Percentiles rank a stretch among this genome's conserved stretches.
Conservation (phyloP, 2,113 vertebrate species). For the Corythornis cristatus region DNA sequence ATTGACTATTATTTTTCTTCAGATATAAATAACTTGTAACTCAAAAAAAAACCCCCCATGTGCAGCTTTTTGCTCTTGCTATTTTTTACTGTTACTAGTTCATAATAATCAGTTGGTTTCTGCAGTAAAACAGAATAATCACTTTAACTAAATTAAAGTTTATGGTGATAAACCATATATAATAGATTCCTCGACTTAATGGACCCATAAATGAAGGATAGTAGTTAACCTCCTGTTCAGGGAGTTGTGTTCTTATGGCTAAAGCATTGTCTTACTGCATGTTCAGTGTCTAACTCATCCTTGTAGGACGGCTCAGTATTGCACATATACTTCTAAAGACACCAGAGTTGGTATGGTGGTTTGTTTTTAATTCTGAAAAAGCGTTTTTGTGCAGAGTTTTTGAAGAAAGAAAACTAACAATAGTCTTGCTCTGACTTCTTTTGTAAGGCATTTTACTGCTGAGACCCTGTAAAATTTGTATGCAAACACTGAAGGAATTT, state of each 20-base stretch:
- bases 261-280: neutral
- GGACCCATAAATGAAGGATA: neutral
- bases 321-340: neutral
- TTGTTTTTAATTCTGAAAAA: neutral
- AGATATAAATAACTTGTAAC: neutral
- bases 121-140: neutral
- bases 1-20: neutral
- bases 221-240: neutral
- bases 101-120: neutral
- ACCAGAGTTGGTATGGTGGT: neutral
- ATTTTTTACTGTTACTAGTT: neutral
- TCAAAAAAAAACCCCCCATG: neutral
- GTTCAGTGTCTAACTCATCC: neutral
- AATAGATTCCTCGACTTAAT: neutral
- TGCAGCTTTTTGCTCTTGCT: neutral
- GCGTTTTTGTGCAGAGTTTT: neutral
- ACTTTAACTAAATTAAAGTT: neutral
- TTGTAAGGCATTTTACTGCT: neutral
- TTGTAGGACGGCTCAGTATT: neutral
- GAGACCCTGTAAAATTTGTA: neutral
- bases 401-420: neutral
- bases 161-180: neutral
- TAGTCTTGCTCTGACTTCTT: neutral
- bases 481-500: neutral
- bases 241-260: neutral